These are phyloP conservation scores for Heteromormyrus szaboi DNA, from an alignment of 2,797 vertebrate genomes.

Conservation along the genomic window DNA sequence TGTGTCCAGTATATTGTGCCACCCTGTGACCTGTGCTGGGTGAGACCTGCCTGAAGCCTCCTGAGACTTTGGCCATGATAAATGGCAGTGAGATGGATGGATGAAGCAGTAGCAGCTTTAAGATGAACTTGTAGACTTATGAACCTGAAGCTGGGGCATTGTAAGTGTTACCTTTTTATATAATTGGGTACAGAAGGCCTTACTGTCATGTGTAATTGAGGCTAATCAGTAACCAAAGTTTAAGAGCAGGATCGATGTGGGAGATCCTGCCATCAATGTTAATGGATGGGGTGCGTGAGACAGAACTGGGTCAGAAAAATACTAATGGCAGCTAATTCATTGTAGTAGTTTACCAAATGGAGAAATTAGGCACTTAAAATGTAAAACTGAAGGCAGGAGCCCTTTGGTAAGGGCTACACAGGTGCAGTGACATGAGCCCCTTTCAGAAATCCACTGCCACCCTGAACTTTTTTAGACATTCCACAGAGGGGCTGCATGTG, in stretches of 20 bases:
- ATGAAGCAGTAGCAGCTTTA: background rate
- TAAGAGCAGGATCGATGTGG: background rate
- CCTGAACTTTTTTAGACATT: background rate
- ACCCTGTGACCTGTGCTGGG: background rate
- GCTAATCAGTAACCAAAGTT: background rate
- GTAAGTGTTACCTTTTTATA: background rate
- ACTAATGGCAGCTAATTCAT: slow-evolving; percentile 78
- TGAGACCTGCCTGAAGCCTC: background rate
- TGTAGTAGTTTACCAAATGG: slow-evolving; percentile 77
- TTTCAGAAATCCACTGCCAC: slow-evolving; percentile 50
- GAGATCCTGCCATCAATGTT: slow-evolving; percentile 34
- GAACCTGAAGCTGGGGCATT: background rate
- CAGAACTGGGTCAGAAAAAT: slow-evolving; percentile 72
- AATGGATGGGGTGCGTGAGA: slow-evolving; percentile 73
- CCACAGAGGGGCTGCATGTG: background rate
- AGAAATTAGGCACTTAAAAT: slow-evolving; percentile 75
- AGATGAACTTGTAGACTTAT: background rate
- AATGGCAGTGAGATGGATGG: background rate
- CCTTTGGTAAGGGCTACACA: slow-evolving; percentile 70
- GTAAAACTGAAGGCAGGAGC: slow-evolving; percentile 71
- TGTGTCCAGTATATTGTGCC: background rate
- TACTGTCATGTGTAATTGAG: background rate
- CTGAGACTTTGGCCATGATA: background rate
- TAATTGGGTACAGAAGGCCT: background rate
- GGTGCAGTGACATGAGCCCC: slow-evolving; percentile 71